These are phyloP conservation scores for Cataglyphis hispanica DNA, from an alignment of 1,140 invertebrate species.

Conservation along the genomic window DNA sequence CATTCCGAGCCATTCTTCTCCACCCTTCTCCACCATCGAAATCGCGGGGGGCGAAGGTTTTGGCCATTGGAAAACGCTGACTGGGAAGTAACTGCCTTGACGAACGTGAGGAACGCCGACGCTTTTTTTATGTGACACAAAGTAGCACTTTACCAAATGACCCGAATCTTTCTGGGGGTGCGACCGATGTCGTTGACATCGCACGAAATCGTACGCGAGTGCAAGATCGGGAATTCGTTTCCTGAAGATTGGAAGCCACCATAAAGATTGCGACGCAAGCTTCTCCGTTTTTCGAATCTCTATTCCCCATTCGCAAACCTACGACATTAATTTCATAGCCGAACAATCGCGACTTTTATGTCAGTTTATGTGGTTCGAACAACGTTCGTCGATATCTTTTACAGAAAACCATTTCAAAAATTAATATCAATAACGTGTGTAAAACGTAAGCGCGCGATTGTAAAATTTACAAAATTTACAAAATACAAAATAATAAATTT, in stretches of 20 bases:
- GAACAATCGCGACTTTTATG: constrained; percentile 33
- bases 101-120: constrained; percentile 77
- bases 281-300: constrained; percentile 38
- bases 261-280: constrained; percentile 19
- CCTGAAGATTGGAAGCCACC: constrained; percentile 53
- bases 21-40: background rate
- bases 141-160: constrained; percentile 87
- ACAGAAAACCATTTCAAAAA: too few relatives aligned
- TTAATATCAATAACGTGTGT: background rate
- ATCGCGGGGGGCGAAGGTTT: constrained; percentile 24
- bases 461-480: background rate
- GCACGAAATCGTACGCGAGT: constrained; percentile 56
- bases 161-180: constrained; percentile 84
- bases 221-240: constrained; percentile 62
- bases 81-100: constrained; percentile 76
- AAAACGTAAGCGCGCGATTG: background rate
- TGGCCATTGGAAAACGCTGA: constrained; percentile 81
- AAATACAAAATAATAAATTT: constrained; percentile 9
- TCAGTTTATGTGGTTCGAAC: background rate
- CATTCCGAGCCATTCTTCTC: constrained; percentile 27
- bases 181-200: constrained; percentile 52
- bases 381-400: background rate
- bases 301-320: constrained; percentile 45
- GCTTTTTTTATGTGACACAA: constrained; percentile 85
- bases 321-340: constrained; percentile 69